A percentile compares a stretch with the other conserved stretches of the same genome.
Conservation (phyloP, 2,888 invertebrate genomes). For the Epirrita christyi region DNA sequence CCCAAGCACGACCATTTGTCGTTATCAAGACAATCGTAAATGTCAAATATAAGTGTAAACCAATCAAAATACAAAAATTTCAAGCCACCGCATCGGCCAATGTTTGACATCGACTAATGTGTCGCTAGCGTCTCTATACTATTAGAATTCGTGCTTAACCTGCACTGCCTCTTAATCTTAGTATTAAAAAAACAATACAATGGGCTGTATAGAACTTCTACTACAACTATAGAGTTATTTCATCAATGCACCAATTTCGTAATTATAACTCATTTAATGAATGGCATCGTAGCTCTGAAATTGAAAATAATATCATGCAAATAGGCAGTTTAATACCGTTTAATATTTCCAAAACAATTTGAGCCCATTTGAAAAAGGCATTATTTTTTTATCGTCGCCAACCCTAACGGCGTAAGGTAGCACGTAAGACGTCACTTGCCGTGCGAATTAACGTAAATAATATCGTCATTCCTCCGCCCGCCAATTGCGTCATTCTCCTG, state of each 20-base stretch:
- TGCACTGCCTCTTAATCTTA: no score
- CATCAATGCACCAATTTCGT: background rate
- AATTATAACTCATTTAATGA: conserved; percentile 4
- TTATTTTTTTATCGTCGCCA: conserved; percentile 47
- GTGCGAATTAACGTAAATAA: conserved; percentile 84
- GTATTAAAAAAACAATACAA: no score
- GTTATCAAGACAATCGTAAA: no score
- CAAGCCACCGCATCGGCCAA: no score
- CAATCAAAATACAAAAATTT: no score
- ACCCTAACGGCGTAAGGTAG: conserved; percentile 57
- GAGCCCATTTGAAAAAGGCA: conserved; percentile 20
- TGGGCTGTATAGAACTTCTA: background rate
- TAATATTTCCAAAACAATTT: conserved; percentile 29
- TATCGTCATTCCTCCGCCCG: conserved; percentile 75
- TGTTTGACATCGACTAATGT: no score
- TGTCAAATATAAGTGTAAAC: no score
- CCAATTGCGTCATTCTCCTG: conserved; percentile 78
- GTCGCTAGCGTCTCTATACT: no score
- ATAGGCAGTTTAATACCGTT: conserved; percentile 21
- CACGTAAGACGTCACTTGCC: conserved; percentile 80
- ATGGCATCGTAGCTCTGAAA: conserved; percentile 1
- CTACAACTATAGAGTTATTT: background rate
- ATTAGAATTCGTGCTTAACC: no score
- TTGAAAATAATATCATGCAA: conserved; percentile 16
- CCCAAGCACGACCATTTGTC: no score